A percentile compares a stretch with the other conserved stretches of the same genome.
These are phyloP conservation scores for Akabosia matsudoensis DNA, from an alignment of 1,140 invertebrate genomes.

Conservation along the genomic window DNA sequence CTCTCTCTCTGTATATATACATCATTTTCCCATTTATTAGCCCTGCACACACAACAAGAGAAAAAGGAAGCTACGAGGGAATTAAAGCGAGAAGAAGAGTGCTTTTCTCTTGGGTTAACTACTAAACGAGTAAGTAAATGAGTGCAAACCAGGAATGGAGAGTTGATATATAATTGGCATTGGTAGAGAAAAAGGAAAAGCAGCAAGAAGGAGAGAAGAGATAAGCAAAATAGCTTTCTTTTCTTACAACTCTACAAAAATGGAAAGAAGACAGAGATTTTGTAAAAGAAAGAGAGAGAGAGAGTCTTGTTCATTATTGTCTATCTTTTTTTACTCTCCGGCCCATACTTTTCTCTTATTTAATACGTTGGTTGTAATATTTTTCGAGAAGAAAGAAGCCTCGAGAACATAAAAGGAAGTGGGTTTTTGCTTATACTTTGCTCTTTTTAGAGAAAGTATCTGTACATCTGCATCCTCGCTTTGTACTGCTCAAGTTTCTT, in stretches of 20 bases:
- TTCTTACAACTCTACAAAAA: neutral
- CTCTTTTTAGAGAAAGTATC: neutral
- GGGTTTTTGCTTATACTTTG: neutral
- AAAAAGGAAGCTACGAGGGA: neutral
- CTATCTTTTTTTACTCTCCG: neutral
- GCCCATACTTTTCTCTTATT: neutral
- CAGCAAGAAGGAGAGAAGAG: too few species aligned
- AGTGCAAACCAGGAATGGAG: neutral
- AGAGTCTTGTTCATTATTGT: neutral
- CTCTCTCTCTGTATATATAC: too few species aligned
- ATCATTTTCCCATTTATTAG: too few species aligned
- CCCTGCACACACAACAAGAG: neutral
- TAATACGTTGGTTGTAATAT: neutral
- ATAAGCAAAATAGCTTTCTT: conserved; percentile 17
- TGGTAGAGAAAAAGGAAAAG: neutral
- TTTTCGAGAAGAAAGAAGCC: neutral
- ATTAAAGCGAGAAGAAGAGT: neutral
- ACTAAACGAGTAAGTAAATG: conserved; percentile 10
- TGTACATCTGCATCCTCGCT: neutral
- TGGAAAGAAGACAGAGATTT: neutral
- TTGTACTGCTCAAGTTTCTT: neutral
- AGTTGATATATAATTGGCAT: neutral
- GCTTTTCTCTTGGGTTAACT: conserved; percentile 1
- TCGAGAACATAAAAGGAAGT: neutral
- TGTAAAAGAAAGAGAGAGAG: neutral